Percentiles rank a stretch among this genome's conserved stretches.
These are phyloP conservation scores for Leucophenga varia DNA, from an alignment of 1,140 invertebrate genomes.

Conservation along the genomic window DNA sequence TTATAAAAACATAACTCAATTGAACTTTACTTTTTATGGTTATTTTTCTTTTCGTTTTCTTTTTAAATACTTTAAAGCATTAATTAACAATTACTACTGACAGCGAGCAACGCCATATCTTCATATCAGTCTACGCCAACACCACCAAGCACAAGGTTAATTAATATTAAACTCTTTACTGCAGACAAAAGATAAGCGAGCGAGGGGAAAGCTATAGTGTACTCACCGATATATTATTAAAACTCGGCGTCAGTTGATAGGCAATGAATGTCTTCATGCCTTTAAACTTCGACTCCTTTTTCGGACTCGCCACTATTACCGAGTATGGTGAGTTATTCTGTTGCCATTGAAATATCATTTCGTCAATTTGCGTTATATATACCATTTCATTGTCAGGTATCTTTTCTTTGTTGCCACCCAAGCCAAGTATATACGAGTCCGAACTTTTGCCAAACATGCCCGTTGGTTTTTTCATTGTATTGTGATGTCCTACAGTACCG, in stretches of 20 bases:
- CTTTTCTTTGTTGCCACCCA: constrained; percentile 65
- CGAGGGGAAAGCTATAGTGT: too few relatives aligned
- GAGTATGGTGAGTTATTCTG: constrained; percentile 71
- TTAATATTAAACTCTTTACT: too few relatives aligned
- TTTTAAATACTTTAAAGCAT: too few relatives aligned
- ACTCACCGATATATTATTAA: constrained; percentile 88
- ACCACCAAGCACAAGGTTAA: too few relatives aligned
- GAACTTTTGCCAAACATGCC: constrained; percentile 79
- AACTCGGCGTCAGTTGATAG: constrained; percentile 93
- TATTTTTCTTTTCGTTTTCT: too few relatives aligned
- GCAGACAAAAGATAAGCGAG: constrained; percentile 5
- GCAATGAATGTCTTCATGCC: constrained; percentile 97
- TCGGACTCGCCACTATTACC: constrained; percentile 89
- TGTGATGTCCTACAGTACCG: constrained; percentile 16
- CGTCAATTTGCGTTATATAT: constrained; percentile 70
- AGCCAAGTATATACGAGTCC: constrained; percentile 80
- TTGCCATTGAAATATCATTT: constrained; percentile 71
- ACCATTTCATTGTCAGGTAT: constrained; percentile 78
- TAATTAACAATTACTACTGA: too few relatives aligned
- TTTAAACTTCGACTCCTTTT: constrained; percentile 96
- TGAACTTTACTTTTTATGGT: too few relatives aligned
- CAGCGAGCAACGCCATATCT: too few relatives aligned
- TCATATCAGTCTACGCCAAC: too few relatives aligned
- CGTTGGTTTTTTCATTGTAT: constrained; percentile 72
- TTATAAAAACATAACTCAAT: too few relatives aligned